Evolutionary conservation across 2,797 vertebrate genomes (phyloP), one percentile per base, ranked within the genome.

Genomic region (Hoplostethus atlanticus): DNA sequence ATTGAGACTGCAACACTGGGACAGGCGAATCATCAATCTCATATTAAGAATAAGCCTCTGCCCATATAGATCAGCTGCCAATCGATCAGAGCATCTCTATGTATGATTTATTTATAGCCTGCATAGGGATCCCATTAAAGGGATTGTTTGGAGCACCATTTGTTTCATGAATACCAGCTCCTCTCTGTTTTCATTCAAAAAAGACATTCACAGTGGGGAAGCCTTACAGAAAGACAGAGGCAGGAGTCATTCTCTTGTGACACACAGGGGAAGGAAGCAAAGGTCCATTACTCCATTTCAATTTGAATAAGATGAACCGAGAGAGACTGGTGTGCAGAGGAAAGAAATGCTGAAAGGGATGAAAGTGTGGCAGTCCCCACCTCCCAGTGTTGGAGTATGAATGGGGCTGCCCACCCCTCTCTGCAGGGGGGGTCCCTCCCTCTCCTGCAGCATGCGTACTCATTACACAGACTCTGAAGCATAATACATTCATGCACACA

Each of bases 331-430:
- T 13, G 5, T 60, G 48, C 21, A 31, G n/a, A 72, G 52, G 52
- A 71, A 34, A 30, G 2, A 34, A 47, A 38, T 68, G 50, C 62
- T 76, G 71, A 84, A 85, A 80, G 54, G 68, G 74, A 74, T 76
- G 59, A 80, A 82, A 86, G 69, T 64, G 72, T 83, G 66, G 53
- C 8, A 7, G 62, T 67, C 74, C 58, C 65, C 81, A 68, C 68
- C 69, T 76, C 72, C 59, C 21, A 25, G 71, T 83, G 67, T 74
- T 78, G 16, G 56, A 51, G 69, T 86, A 65, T 84, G 81, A 91
- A 87, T 82, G 75, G 79, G 78, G 72, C 78, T 70, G 75, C 80
- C 76, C 78, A 77, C 64, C 82, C 73, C 66, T 75, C 67, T 81
- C 76, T 81, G 60, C 77, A 82, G 64, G 85, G 73, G 79, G 69